These are phyloP conservation scores for Lagorchestes hirsutus DNA, from an alignment of 2,797 vertebrate species.

Conservation along the genomic window DNA sequence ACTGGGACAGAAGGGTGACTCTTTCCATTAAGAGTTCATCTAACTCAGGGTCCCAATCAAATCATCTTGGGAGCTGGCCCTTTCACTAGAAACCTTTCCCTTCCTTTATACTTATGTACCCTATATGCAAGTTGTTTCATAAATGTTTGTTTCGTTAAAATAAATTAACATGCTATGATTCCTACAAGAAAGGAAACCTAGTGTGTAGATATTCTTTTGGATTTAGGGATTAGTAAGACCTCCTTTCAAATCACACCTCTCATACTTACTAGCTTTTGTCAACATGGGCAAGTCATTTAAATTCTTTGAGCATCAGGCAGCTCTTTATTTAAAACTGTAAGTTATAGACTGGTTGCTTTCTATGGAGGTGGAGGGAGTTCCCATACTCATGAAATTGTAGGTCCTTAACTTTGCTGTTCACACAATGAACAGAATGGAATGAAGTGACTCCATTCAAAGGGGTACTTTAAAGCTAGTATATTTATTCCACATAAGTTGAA, in stretches of 20 bases:
- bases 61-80: neutral
- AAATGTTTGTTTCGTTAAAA: neutral
- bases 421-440: neutral
- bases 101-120: neutral
- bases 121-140: neutral
- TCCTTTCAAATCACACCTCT: neutral
- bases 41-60: neutral
- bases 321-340: neutral
- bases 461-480: neutral
- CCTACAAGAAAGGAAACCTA: neutral
- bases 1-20: too few species aligned
- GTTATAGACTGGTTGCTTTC: neutral
- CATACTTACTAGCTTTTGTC: neutral
- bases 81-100: neutral
- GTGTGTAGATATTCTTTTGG: neutral
- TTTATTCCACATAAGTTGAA: neutral
- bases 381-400: neutral
- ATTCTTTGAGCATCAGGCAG: neutral
- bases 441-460: neutral
- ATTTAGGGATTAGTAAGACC: neutral
- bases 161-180: neutral
- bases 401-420: neutral
- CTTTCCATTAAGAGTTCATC: neutral
- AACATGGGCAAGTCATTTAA: neutral
- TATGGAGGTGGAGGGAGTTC: neutral